Base-by-base conservation (phyloP, 2,797 vertebrate species). In the Rhinoraja longicauda region DNA sequence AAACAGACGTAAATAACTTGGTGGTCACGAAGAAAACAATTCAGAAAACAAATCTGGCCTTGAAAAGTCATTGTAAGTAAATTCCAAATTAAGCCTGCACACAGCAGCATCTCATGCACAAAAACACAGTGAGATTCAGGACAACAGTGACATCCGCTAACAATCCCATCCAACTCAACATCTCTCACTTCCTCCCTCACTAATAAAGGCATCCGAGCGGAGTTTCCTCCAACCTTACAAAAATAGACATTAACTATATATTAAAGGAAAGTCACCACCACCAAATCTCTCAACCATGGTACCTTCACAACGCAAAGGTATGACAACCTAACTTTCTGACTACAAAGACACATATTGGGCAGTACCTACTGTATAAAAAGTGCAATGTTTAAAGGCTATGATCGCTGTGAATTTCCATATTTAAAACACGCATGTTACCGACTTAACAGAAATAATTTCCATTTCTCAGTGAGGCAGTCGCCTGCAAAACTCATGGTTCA, bases 351-450 rank as follows among this genome's bases (percentile, higher is more conserved):
- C 36, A 90, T 90, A 90, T 93, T 93, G 84, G 86, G 67, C 45
- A 94, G 93, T 93, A 94, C 93, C 93, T 94, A 90, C 82, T 95
- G 94, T 94, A 94, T 93, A 94, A 94, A 95, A 96, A 95, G 94
- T 96, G 93, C 93, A 93, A 94, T 93, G 93, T 93, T 94, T 94
- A 95, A 95, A 95, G 88, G 67, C 64, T 72, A 94, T 91, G 93
- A 94, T 93, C 93, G 82, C 88, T 95, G 94, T 93, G 94, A 95
- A 94, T 94, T 94, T 93, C 94, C 93, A 94, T 10, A 93, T 93
- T 94, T 94, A 95, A 94, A 93, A 94, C 95, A 95, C 95, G 93
- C 95, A 96, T 94, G 96, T 95, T 96, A 93, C 93, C 73, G 57
- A 92, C 93, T 95, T 94, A 93, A 93, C 94, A 94, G 95, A 95